These are phyloP conservation scores for Enteromius mattozi DNA, from an alignment of 2,797 vertebrate species.

Conservation along the genomic window DNA sequence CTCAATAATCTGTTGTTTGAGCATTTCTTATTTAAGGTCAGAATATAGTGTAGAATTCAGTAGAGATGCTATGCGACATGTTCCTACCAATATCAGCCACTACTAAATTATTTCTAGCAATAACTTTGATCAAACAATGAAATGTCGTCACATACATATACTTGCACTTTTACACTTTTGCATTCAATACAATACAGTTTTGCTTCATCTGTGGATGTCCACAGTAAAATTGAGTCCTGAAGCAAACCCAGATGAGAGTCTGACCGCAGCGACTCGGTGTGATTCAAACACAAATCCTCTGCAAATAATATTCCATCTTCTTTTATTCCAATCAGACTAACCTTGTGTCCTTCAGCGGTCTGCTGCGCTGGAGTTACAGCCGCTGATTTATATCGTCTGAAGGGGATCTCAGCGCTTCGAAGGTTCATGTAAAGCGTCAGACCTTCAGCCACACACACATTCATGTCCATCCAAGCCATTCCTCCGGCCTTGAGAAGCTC, in stretches of 20 bases:
- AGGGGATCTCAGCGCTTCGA: not conserved
- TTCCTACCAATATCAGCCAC: too few species aligned
- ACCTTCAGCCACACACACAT: not conserved
- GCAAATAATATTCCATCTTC: not conserved
- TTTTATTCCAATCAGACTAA: not conserved
- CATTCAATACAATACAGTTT: not conserved
- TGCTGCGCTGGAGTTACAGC: not conserved
- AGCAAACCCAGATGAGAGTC: not conserved
- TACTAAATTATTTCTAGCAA: too few species aligned
- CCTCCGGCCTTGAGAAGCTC: not conserved
- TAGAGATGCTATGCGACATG: too few species aligned
- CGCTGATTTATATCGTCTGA: not conserved
- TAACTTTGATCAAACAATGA: too few species aligned
- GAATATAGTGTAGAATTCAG: too few species aligned
- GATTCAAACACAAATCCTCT: not conserved
- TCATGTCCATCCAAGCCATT: not conserved
- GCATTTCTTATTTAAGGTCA: too few species aligned
- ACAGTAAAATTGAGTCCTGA: not conserved
- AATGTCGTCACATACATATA: too few species aligned
- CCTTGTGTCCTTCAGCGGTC: not conserved
- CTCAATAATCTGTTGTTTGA: too few species aligned
- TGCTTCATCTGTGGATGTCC: not conserved
- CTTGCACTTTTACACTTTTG: not conserved
- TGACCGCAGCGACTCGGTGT: not conserved
- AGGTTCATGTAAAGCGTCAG: not conserved